A percentile compares a stretch with the other conserved stretches of the same genome.
phyloP scores from a whole-genome alignment of 2,888 invertebrate species.

The Agriopis leucophaearia region DNA sequence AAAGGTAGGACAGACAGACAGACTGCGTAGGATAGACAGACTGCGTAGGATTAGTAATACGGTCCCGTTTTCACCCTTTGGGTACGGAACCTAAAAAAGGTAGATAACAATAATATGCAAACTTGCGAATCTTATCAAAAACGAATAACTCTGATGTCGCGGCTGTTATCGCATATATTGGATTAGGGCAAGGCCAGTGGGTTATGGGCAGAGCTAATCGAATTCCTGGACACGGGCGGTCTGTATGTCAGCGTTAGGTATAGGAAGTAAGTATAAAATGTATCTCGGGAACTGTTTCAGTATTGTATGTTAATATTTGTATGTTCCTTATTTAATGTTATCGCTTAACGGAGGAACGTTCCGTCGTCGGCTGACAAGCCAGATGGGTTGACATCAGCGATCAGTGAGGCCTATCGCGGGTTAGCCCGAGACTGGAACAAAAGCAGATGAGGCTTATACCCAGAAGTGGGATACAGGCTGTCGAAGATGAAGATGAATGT shows the following conservation, averaged over 20 bases:
- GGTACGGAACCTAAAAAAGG: no score
- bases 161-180: conserved; percentile 54
- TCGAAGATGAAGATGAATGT: background rate
- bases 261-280: background rate
- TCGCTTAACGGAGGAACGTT: no score
- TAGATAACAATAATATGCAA: conserved; percentile 6
- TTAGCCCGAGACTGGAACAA: no score
- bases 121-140: conserved; percentile 18
- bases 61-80: no score
- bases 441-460: no score
- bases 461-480: no score
- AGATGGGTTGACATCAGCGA: no score
- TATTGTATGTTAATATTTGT: conserved; percentile 52
- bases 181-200: conserved; percentile 71
- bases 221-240: conserved; percentile 26
- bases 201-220: conserved; percentile 58
- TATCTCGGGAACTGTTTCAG: conserved; percentile 37
- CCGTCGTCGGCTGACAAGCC: no score
- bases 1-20: no score
- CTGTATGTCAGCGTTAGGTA: background rate
- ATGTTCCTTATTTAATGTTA: background rate
- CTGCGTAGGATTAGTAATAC: no score
- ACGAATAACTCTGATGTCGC: conserved; percentile 37
- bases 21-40: no score
- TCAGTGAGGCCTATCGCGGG: no score